Percentiles rank a stretch among this genome's conserved stretches.
Conservation (phyloP, 1,140 invertebrate genomes). For the Bombus sibiricus region DNA sequence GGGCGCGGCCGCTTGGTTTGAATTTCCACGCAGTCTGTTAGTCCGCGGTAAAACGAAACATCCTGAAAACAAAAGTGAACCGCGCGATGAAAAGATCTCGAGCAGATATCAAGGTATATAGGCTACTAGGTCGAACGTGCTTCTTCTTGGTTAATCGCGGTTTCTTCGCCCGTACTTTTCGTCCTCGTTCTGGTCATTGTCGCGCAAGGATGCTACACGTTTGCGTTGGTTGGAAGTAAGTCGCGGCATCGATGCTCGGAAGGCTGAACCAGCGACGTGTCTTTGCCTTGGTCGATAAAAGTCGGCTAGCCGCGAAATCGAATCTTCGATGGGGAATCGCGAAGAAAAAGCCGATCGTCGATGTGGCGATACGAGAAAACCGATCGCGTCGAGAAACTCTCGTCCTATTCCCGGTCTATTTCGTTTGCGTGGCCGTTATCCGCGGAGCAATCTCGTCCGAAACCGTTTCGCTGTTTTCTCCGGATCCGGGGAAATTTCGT, state of each 20-base stretch:
- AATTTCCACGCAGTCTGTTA: no score
- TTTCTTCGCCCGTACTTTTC: not conserved
- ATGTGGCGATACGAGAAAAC: not conserved
- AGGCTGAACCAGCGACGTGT: not conserved
- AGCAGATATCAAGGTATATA: not conserved
- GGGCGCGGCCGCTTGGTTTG: fast-evolving
- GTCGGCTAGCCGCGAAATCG: constrained; percentile 57
- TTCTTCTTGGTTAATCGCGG: not conserved
- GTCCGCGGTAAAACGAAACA: no score
- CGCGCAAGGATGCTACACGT: not conserved
- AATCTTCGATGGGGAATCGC: not conserved
- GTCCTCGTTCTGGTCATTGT: not conserved
- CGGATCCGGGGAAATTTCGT: not conserved
- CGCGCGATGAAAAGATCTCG: no score
- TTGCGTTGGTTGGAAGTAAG: no score
- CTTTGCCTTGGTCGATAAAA: constrained; percentile 17
- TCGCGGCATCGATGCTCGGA: not conserved
- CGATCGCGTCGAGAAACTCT: constrained; percentile 12
- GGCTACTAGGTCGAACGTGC: not conserved
- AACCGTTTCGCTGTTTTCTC: not conserved
- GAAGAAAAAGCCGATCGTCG: not conserved
- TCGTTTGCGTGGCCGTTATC: not conserved
- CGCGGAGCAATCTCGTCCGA: not conserved
- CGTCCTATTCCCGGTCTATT: constrained; percentile 5
- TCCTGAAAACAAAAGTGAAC: no score